Evolutionary conservation across 2,113 vertebrate genomes (phyloP).

Genomic region (Marcusenius ussheri): DNA sequence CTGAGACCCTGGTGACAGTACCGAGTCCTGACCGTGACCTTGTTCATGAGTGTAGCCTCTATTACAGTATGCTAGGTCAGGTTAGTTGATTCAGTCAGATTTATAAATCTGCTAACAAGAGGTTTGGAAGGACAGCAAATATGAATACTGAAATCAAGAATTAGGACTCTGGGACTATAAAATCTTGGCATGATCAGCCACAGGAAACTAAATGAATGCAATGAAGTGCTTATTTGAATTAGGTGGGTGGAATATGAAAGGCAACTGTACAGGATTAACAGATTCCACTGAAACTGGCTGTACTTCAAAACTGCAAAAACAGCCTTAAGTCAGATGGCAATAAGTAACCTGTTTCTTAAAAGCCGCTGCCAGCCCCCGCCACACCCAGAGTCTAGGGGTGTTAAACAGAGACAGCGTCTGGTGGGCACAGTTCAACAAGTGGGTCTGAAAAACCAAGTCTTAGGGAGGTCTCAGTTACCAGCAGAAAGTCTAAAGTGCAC

Average conservation of each 20-base stretch:
- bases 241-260: neutral
- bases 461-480: neutral
- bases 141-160: neutral
- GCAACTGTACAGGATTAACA: neutral
- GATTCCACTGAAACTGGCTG: neutral
- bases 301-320: neutral
- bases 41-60: neutral
- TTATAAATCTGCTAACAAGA: neutral
- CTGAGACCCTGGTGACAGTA: neutral
- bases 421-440: neutral
- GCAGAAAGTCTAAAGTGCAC: neutral
- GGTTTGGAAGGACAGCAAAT: neutral
- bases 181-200: neutral
- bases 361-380: neutral
- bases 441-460: too few species aligned
- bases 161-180: neutral
- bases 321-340: neutral
- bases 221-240: neutral
- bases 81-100: neutral
- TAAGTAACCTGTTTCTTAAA: neutral
- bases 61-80: neutral
- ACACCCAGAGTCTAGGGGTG: neutral
- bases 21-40: neutral
- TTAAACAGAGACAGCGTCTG: neutral
- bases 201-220: neutral